These are phyloP conservation scores for Ethmia dodecea DNA, from an alignment of 2,888 invertebrate genomes.

Conservation along the genomic window DNA sequence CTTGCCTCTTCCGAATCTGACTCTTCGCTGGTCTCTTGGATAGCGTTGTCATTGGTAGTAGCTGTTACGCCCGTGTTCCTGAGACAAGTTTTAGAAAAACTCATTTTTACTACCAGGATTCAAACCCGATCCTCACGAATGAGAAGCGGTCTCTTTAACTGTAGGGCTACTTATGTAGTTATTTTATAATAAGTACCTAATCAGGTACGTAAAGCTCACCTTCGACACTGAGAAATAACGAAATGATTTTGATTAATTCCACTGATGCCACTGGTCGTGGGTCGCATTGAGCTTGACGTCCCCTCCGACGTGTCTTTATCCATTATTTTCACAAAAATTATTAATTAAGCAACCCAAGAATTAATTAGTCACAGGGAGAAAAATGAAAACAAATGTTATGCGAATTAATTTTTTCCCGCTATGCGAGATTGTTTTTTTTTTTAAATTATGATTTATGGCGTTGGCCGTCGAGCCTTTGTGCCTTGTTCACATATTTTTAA, in stretches of 20 bases:
- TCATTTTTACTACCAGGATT: not conserved
- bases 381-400: too few relatives aligned
- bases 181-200: not conserved
- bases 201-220: too few relatives aligned
- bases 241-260: constrained; percentile 32
- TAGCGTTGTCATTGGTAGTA: constrained; percentile 20
- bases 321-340: constrained; percentile 23
- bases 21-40: constrained; percentile 46
- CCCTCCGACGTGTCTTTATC: constrained; percentile 19
- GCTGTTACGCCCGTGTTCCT: constrained; percentile 29
- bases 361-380: too few relatives aligned
- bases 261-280: constrained; percentile 16
- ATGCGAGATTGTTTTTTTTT: too few relatives aligned
- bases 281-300: constrained; percentile 18
- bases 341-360: too few relatives aligned
- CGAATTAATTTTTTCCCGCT: too few relatives aligned
- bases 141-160: constrained; percentile 36
- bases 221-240: too few relatives aligned
- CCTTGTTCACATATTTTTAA: too few relatives aligned
- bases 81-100: constrained; percentile 10
- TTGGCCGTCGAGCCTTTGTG: too few relatives aligned
- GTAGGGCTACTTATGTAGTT: too few relatives aligned
- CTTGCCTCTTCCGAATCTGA: constrained; percentile 48
- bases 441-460: too few relatives aligned
- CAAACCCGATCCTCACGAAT: too few relatives aligned